A percentile compares a stretch with the other conserved stretches of the same genome.
phyloP scores from a whole-genome alignment of 2,888 invertebrate species.

The Mycogona germanica region DNA sequence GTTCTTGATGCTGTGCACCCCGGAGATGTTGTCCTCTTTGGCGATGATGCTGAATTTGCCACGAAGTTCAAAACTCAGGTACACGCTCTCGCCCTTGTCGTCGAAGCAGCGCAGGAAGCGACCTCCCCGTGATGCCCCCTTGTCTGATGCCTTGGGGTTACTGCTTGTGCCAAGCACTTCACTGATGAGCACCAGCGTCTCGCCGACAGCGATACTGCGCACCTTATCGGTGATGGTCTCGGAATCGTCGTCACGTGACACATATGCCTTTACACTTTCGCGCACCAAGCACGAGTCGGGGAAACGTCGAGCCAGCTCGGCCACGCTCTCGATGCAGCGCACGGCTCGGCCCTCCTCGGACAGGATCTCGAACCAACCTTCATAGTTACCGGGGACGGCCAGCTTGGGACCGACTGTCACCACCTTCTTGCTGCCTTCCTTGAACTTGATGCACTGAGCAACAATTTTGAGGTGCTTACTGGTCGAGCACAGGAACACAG shows the following conservation, averaged over 20 bases:
- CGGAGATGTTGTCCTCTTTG: conserved; percentile 85
- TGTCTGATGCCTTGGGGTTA: conserved; percentile 35
- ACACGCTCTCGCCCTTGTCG: conserved; percentile 65
- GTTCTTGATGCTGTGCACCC: conserved; percentile 83
- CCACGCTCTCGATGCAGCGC: conserved; percentile 75
- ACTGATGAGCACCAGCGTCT: conserved; percentile 65
- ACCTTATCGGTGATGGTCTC: conserved; percentile 30
- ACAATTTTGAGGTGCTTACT: conserved; percentile 75
- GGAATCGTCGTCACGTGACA: conserved; percentile 26
- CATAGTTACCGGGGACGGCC: conserved; percentile 78
- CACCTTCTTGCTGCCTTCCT: conserved; percentile 51
- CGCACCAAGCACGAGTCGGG: conserved; percentile 54
- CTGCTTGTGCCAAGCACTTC: conserved; percentile 39
- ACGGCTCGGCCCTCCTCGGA: conserved; percentile 90
- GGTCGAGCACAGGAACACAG: conserved; percentile 70
- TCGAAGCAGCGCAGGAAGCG: conserved; percentile 77
- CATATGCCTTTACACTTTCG: conserved; percentile 57
- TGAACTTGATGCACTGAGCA: conserved; percentile 55
- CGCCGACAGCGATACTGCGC: conserved; percentile 66
- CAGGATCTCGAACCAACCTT: conserved; percentile 84
- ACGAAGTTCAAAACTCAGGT: conserved; percentile 72
- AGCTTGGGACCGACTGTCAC: conserved; percentile 66
- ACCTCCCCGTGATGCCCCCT: conserved; percentile 14
- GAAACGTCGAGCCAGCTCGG: conserved; percentile 51
- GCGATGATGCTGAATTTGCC: conserved; percentile 87